Evolutionary conservation across 2,888 invertebrate species (phyloP), one percentile per base, ranked within the genome.

Genomic region (Chaetogeoica ovagalla): DNA sequence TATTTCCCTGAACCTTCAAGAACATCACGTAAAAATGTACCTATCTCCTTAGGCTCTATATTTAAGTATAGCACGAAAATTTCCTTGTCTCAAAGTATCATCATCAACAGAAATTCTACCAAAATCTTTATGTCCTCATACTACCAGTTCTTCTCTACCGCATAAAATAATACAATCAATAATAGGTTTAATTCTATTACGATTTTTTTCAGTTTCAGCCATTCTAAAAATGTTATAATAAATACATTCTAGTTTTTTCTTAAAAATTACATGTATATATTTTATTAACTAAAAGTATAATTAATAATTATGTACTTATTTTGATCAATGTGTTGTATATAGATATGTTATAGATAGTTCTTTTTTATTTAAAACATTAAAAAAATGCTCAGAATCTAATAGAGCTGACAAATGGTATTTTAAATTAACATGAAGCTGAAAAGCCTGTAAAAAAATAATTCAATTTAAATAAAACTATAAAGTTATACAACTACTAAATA

Each of bases 341-440:
- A n/a, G n/a, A n/a, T n/a, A n/a, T n/a, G n/a, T n/a, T 70, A 70
- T 70, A 70, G 57, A 70, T 30, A 37, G 55, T 57, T 70, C 23
- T 55, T 70, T 21, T 37, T 70, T 55, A 9, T 70, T 37, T 30
- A 70, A 37, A 30, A 70, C 37, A 15, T 55, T 57, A 55, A 70
- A 70, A 69, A 70, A 70, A 55, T 70, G 37, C 30, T 70, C 70
- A 70, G 70, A 55, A 70, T 70, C 70, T 15, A 70, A 57, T 21
- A 70, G 37, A 21, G 70, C 23, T 37, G 70, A 70, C 30, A 55
- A 19, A 70, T 70, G 70, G 57, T 70, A 70, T 57, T 70, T 70
- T 19, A 39, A n/a, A n/a, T n/a, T n/a, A n/a, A n/a, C n/a, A n/a
- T n/a, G n/a, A n/a, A n/a, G n/a, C n/a, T n/a, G n/a, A n/a, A n/a